Evolutionary conservation across 2,888 invertebrate species (phyloP), one percentile per base, ranked within the genome.

Genomic region (Cheilosia grossa): DNA sequence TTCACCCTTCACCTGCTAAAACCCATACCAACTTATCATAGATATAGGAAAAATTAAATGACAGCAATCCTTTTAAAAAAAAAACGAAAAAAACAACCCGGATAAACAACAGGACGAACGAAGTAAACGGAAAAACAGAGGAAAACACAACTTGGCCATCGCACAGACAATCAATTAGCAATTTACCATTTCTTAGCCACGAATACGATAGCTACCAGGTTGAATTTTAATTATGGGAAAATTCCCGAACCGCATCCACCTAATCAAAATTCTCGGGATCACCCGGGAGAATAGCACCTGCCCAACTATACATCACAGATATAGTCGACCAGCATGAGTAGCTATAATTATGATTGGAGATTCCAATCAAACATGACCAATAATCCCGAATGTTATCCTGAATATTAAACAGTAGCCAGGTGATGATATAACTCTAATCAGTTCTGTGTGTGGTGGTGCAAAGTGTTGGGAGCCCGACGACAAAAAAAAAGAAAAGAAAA

Each of bases 391-490:
- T 15, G 42, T 54, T 75, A 73, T 81, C 72, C 72, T 72, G 85
- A 75, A 85, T 85, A 85, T 67, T 85, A 85, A 85, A 67, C 85
- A 81, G 85, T 85, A 72, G 85, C 77, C 85, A 81, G 85, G 81
- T 85, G 85, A 81, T 72, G 85, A 81, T 77, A 66, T 81, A 85
- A 81, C 81, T 37, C 37, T 66, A 77, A 67, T 72, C 74, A 81
- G 53, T 63, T 37, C 17, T 21, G 58, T 64, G 30, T 49, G 13
- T 37, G 40, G 27, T 64, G 27, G 63, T 3, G 1, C 3, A 7
- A 13, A 27, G 6, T 27, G 13, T 21, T 21, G 21, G n/a, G 13
- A 30, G 6, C 24, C 21, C 17, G 17, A 7, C 17, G 17, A 7
- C 37, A 53, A 63, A 69, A 79, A 74, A 30, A 30, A 63, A 74